These are phyloP conservation scores for Carterocephalus palaemon DNA, from an alignment of 2,888 invertebrate genomes.

Conservation along the genomic window DNA sequence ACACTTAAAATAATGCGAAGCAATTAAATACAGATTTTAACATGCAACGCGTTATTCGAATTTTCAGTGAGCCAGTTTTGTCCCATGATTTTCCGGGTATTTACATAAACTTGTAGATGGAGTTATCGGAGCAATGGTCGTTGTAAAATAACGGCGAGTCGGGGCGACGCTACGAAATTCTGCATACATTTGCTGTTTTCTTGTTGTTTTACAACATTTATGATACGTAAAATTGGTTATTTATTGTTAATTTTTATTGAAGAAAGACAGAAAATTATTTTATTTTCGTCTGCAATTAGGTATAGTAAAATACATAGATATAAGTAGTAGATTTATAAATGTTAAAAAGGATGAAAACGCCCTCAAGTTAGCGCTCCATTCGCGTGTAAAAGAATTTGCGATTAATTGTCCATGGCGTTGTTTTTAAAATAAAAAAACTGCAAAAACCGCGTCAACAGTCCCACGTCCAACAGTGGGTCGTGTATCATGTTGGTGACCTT, in stretches of 20 bases:
- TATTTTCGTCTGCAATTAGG: too few relatives aligned
- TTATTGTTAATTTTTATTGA: slow-evolving; percentile 52
- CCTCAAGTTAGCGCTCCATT: too few relatives aligned
- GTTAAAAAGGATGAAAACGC: too few relatives aligned
- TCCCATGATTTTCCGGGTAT: slow-evolving; percentile 33
- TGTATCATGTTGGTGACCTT: too few relatives aligned
- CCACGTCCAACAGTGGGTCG: too few relatives aligned
- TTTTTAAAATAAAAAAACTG: too few relatives aligned
- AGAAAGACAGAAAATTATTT: slow-evolving; percentile 45
- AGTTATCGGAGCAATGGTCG: slow-evolving; percentile 43
- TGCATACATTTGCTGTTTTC: slow-evolving; percentile 73
- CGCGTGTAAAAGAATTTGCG: too few relatives aligned
- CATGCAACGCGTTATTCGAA: slow-evolving; percentile 2
- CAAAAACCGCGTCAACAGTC: too few relatives aligned
- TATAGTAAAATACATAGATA: too few relatives aligned
- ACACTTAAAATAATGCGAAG: not conserved
- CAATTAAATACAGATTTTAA: slow-evolving; percentile 9
- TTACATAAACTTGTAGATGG: slow-evolving; percentile 52
- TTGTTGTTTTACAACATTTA: slow-evolving; percentile 64
- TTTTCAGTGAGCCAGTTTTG: slow-evolving; percentile 15
- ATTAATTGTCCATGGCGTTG: too few relatives aligned
- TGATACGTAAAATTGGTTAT: slow-evolving; percentile 66
- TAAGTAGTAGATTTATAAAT: too few relatives aligned
- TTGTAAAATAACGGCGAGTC: slow-evolving; percentile 46
- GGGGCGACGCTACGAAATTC: slow-evolving; percentile 58